Percentiles rank a stretch among this genome's conserved stretches.
phyloP scores from a whole-genome alignment of 2,113 vertebrate species.

The Heterotis niloticus region DNA sequence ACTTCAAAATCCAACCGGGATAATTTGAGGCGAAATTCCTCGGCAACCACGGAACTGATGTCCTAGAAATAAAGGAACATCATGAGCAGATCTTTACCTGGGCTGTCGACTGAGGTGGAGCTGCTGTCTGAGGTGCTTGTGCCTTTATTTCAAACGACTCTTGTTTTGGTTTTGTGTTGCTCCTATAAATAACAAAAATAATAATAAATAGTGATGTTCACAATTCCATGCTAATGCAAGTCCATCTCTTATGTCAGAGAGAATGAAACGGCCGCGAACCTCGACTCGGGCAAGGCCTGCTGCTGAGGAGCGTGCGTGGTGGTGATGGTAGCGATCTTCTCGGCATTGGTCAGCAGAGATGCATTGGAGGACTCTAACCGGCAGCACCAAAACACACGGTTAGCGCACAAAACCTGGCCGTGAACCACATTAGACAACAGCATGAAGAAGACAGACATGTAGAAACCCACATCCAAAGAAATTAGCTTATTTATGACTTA shows the following conservation, averaged over 20 bases:
- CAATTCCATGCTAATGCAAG: no score
- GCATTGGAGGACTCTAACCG: slow-evolving; percentile 90
- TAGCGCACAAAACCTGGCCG: background rate
- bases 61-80: no score
- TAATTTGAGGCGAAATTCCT: no score
- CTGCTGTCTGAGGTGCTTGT: slow-evolving; percentile 62
- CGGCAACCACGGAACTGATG: no score
- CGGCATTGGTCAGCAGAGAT: slow-evolving; percentile 94
- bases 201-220: background rate
- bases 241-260: no score
- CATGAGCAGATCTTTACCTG: slow-evolving; percentile 50
- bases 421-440: no score
- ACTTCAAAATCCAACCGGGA: no score
- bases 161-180: slow-evolving; percentile 94
- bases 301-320: slow-evolving; percentile 93
- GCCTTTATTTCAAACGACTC: slow-evolving; percentile 89
- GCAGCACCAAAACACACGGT: slow-evolving; percentile 10
- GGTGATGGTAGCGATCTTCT: slow-evolving; percentile 98
- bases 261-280: slow-evolving; percentile 63
- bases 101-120: slow-evolving; percentile 53
- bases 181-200: slow-evolving; percentile 67
- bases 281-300: slow-evolving; percentile 77
- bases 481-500: no score
- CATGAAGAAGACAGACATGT: no score
- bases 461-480: no score